These are phyloP conservation scores for Trigoniulus corallinus DNA, from an alignment of 1,140 invertebrate species.

Conservation along the genomic window DNA sequence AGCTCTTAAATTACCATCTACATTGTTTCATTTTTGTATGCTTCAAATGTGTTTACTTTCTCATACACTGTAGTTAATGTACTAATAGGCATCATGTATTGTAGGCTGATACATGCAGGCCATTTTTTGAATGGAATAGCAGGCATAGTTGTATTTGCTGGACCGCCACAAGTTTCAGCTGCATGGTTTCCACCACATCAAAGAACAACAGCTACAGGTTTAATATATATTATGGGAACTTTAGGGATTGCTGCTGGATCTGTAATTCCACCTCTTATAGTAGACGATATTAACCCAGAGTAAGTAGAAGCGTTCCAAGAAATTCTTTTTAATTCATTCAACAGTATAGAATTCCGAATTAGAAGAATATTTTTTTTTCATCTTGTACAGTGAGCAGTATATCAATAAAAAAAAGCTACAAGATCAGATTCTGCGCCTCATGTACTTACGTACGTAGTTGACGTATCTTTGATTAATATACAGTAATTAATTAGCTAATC, in stretches of 20 bases:
- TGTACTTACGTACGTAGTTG: neutral
- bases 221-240: neutral
- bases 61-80: neutral
- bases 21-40: too few relatives aligned
- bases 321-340: neutral
- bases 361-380: too few relatives aligned
- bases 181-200: conserved; percentile 25
- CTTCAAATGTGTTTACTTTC: too few relatives aligned
- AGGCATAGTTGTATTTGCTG: conserved; percentile 21
- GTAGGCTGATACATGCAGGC: neutral
- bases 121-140: conserved; percentile 21
- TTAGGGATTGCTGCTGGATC: neutral
- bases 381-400: too few relatives aligned
- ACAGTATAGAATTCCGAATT: too few relatives aligned
- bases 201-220: conserved; percentile 18
- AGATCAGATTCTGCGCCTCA: neutral
- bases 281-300: neutral
- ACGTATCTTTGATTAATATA: neutral
- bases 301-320: neutral
- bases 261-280: neutral
- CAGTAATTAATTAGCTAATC: neutral
- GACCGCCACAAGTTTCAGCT: conserved; percentile 20
- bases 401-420: neutral
- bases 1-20: too few relatives aligned
- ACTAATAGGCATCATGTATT: neutral